Conservation (phyloP, 2,888 invertebrate species). For the Tachina lurida region DNA sequence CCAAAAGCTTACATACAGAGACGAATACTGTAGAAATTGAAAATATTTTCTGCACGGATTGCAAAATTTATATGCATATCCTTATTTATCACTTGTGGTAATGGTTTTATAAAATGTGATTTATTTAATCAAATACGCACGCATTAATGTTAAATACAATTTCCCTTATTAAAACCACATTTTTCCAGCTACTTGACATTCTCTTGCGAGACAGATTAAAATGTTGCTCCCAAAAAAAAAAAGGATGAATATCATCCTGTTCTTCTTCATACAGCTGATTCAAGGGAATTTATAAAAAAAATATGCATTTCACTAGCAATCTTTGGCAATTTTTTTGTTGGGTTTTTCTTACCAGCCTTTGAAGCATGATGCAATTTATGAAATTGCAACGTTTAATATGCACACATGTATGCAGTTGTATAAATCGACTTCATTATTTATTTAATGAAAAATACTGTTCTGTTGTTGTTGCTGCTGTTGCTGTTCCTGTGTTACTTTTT, state of each 20-base stretch:
- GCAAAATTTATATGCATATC: neutral
- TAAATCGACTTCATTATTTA: constrained; percentile 71
- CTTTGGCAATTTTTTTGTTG: constrained; percentile 9
- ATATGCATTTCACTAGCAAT: neutral
- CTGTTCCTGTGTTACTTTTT: constrained; percentile 1
- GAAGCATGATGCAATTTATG: constrained; percentile 62
- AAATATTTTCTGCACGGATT: too few species aligned
- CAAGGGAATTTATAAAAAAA: constrained; percentile 33
- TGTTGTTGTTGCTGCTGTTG: constrained; percentile 8
- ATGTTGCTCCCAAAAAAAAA: constrained; percentile 1
- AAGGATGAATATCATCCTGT: neutral
- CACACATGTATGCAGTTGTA: constrained; percentile 46
- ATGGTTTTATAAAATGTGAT: neutral
- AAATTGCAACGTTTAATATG: constrained; percentile 69
- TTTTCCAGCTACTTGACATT: constrained; percentile 52
- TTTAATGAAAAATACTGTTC: constrained; percentile 62
- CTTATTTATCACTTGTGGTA: neutral
- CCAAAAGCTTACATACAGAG: too few species aligned
- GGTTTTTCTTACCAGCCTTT: constrained; percentile 22
- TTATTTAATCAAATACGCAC: constrained; percentile 21
- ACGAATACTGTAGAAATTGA: too few species aligned
- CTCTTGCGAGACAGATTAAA: constrained; percentile 54
- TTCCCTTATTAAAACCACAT: constrained; percentile 49
- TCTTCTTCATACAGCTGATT: neutral
- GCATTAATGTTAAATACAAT: constrained; percentile 49